A percentile compares a stretch with the other conserved stretches of the same genome.
phyloP scores from a whole-genome alignment of 2,797 vertebrate species.

The Galaxias olidus region DNA sequence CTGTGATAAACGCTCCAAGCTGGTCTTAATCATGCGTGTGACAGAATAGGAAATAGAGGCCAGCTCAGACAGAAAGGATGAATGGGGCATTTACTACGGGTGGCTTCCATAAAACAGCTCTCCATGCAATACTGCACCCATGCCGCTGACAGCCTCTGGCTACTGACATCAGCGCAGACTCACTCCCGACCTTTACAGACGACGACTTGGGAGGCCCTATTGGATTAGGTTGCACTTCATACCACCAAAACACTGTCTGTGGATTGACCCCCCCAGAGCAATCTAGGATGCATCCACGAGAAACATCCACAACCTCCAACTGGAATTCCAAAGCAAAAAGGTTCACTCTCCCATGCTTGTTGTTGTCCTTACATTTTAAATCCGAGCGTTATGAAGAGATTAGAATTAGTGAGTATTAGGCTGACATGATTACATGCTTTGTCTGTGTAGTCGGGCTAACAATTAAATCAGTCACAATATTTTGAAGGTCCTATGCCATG shows the following conservation, averaged over 20 bases:
- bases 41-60: slow-evolving; percentile 72
- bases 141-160: slow-evolving; percentile 52
- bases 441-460: slow-evolving; percentile 9
- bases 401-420: slow-evolving; percentile 4
- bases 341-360: slow-evolving; percentile 5
- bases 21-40: slow-evolving; percentile 73
- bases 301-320: too few relatives aligned
- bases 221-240: slow-evolving; percentile 34
- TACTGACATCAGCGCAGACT: slow-evolving; percentile 32
- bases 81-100: slow-evolving; percentile 65
- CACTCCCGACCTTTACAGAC: slow-evolving; percentile 32
- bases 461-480: slow-evolving; percentile 7
- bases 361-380: slow-evolving; percentile 8
- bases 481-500: too few relatives aligned
- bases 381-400: slow-evolving; percentile 10
- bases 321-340: neutral
- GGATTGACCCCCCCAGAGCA: slow-evolving; percentile 4
- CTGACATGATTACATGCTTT: neutral
- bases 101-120: slow-evolving; percentile 62
- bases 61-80: slow-evolving; percentile 61
- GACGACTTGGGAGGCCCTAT: slow-evolving; percentile 36
- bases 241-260: slow-evolving; percentile 22
- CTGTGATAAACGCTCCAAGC: slow-evolving; percentile 70
- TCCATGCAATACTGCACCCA: slow-evolving; percentile 39
- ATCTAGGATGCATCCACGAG: neutral